Conservation (phyloP, 2,888 invertebrate genomes). For the Apamea sordens region DNA sequence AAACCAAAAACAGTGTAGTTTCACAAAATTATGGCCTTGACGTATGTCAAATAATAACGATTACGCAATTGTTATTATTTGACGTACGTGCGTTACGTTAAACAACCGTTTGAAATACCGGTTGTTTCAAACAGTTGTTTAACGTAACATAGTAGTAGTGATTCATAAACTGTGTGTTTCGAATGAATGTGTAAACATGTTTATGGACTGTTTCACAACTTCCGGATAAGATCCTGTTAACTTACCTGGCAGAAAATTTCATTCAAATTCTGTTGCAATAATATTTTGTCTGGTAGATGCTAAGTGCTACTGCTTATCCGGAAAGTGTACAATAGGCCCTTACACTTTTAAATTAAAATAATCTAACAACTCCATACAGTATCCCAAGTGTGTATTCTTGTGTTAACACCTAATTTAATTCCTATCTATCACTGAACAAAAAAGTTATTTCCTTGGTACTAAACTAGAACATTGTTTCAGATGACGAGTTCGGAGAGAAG, state of each 20-base stretch:
- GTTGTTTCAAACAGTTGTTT: too few species aligned
- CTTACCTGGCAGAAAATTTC: not conserved
- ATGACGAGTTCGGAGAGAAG: constrained; percentile 97
- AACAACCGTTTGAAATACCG: too few species aligned
- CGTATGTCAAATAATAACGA: too few species aligned
- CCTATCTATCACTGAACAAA: not conserved
- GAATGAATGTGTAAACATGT: not conserved
- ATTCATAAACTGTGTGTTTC: not conserved
- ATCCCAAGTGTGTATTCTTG: constrained; percentile 16
- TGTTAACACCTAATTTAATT: not conserved
- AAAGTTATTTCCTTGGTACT: not conserved
- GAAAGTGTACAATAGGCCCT: not conserved
- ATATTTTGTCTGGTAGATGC: not conserved
- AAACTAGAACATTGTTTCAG: constrained; percentile 90
- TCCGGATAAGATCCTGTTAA: not conserved
- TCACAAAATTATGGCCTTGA: too few species aligned
- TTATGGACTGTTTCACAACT: not conserved
- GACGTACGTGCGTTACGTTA: too few species aligned
- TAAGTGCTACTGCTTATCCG: not conserved
- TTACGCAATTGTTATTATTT: too few species aligned
- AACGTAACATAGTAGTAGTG: not conserved
- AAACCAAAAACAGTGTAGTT: too few species aligned
- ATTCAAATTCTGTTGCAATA: not conserved
- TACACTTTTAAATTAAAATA: not conserved
- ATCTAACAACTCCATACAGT: constrained; percentile 4